Percentiles rank a stretch among this genome's conserved stretches.
Conservation (phyloP, 1,140 invertebrate species). For the Macrotrachela quadricornifera region DNA sequence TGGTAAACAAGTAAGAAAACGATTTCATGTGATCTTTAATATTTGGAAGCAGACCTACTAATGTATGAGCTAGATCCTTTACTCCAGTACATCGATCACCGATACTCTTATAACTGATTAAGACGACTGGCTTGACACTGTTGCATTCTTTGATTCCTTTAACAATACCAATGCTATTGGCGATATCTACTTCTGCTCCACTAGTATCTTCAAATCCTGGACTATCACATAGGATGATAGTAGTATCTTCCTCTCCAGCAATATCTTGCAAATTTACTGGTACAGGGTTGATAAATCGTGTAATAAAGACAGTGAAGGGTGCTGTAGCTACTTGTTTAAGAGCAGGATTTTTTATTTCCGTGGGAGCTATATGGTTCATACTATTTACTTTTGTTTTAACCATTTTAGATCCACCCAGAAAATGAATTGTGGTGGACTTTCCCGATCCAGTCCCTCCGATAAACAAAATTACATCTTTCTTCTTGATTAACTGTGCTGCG, state of each 20-base stretch:
- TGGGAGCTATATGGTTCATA: no score
- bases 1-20: no score
- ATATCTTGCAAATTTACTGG: background rate
- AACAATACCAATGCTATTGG: background rate
- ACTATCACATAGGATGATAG: background rate
- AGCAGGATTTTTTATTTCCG: no score
- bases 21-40: no score
- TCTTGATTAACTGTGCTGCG: no score
- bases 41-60: no score
- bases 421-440: background rate
- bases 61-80: no score
- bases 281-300: background rate
- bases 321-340: background rate
- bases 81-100: no score
- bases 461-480: background rate
- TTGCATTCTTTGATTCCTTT: background rate
- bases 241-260: background rate
- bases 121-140: background rate
- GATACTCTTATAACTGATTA: no score
- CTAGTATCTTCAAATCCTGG: background rate
- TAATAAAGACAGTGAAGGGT: background rate
- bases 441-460: background rate
- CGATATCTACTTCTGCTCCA: background rate
- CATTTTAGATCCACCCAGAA: no score
- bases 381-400: no score